Conservation (phyloP, 2,888 invertebrate genomes). For the Desoria tigrina region DNA sequence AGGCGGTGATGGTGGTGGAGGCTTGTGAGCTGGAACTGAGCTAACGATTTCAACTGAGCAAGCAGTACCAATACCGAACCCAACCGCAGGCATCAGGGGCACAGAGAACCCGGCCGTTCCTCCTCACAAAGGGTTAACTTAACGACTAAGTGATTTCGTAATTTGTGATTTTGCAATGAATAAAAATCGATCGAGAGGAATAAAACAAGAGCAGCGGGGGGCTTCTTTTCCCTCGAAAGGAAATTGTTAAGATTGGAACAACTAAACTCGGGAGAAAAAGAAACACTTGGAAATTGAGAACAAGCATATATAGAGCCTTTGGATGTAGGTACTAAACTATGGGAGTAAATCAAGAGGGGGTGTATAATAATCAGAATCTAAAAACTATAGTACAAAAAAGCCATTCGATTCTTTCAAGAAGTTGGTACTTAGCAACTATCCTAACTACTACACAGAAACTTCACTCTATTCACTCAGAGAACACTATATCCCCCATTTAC, state of each 20-base stretch:
- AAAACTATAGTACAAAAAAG: too few relatives aligned
- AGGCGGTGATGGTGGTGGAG: not conserved
- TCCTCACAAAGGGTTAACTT: not conserved
- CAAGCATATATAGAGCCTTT: too few relatives aligned
- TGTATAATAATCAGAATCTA: too few relatives aligned
- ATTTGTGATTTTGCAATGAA: conserved; percentile 24
- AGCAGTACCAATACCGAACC: too few relatives aligned
- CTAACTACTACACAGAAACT: too few relatives aligned
- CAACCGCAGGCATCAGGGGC: not conserved
- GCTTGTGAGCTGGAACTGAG: not conserved
- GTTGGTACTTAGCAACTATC: too few relatives aligned
- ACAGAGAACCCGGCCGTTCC: too few relatives aligned
- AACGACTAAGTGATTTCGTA: conserved; percentile 23
- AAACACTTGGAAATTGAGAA: too few relatives aligned
- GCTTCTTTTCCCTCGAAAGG: not conserved
- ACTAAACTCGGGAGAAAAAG: too few relatives aligned
- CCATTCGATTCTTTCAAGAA: too few relatives aligned
- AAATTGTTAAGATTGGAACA: not conserved
- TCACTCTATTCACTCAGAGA: not conserved
- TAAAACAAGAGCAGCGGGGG: conserved; percentile 6
- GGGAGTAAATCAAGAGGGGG: too few relatives aligned
- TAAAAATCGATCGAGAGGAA: conserved; percentile 16
- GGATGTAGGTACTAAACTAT: too few relatives aligned
- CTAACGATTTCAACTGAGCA: not conserved
- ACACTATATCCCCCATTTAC: not conserved